Percentiles rank a stretch among this genome's conserved stretches.
These are phyloP conservation scores for Sipha flava DNA, from an alignment of 1,140 invertebrate genomes.

Conservation along the genomic window DNA sequence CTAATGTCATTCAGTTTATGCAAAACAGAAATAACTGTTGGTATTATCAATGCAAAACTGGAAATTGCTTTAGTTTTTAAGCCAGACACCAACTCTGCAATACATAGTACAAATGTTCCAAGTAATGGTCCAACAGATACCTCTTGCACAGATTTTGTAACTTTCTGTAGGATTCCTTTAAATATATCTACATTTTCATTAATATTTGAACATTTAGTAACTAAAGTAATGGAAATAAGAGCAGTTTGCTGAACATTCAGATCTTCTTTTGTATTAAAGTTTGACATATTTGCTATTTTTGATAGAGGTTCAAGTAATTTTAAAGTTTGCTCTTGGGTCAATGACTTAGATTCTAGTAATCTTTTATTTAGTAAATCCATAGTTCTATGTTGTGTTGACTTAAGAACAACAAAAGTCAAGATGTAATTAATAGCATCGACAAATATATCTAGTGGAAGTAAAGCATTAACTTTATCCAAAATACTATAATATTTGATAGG, in stretches of 20 bases:
- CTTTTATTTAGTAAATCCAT: constrained; percentile 75
- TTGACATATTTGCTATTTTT: constrained; percentile 47
- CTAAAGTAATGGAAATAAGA: constrained; percentile 66
- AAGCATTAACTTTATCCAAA: constrained; percentile 49
- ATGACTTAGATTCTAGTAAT: constrained; percentile 52
- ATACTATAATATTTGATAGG: constrained; percentile 26
- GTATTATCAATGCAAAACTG: constrained; percentile 14
- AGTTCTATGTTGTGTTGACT: constrained; percentile 63
- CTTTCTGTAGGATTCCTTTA: constrained; percentile 27
- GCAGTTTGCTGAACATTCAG: constrained; percentile 62
- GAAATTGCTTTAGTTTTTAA: constrained; percentile 57
- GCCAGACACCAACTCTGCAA: constrained; percentile 66
- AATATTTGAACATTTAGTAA: constrained; percentile 46
- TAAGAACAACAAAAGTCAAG: constrained; percentile 55
- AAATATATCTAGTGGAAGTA: constrained; percentile 69
- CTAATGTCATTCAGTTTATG: neutral
- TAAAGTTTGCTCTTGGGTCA: constrained; percentile 46
- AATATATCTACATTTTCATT: constrained; percentile 30
- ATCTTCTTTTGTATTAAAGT: constrained; percentile 42
- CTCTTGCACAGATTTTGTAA: constrained; percentile 13
- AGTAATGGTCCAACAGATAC: constrained; percentile 50
- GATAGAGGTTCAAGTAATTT: constrained; percentile 54
- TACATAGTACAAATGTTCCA: constrained; percentile 65
- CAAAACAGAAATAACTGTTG: constrained; percentile 22
- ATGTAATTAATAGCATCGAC: constrained; percentile 63